Evolutionary conservation across 1,140 invertebrate genomes (phyloP).

Genomic region (Trichoplusia ni): DNA sequence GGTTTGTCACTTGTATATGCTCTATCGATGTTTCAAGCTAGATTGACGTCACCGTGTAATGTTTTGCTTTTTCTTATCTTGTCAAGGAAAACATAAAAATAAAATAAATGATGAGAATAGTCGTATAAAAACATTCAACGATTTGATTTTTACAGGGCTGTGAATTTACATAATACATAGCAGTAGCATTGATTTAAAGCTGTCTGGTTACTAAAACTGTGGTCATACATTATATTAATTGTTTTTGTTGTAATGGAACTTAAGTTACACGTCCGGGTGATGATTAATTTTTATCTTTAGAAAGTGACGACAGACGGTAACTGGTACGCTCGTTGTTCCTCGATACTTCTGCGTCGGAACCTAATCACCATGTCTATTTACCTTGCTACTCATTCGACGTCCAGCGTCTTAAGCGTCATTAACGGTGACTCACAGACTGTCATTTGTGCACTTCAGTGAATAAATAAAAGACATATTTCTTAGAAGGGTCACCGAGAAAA

Average conservation of each 20-base stretch:
- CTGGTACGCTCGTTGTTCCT: conserved; percentile 10
- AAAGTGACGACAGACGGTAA: conserved; percentile 19
- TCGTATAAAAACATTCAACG: neutral
- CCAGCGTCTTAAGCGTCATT: conserved; percentile 61
- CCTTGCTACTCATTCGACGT: conserved; percentile 64
- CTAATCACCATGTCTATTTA: conserved; percentile 39
- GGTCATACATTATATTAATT: conserved; percentile 4
- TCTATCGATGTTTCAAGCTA: neutral
- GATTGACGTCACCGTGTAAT: neutral
- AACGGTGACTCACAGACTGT: conserved; percentile 60
- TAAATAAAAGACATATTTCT: conserved; percentile 59
- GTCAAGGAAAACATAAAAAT: neutral
- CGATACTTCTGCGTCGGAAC: conserved; percentile 9
- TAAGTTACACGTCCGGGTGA: conserved; percentile 13
- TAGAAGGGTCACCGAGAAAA: conserved; percentile 55
- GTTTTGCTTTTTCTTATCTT: neutral
- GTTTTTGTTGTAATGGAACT: conserved; percentile 6
- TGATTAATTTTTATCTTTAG: conserved; percentile 31
- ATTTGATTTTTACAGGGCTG: neutral
- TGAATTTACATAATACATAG: neutral
- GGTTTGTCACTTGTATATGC: neutral
- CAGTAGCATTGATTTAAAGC: neutral
- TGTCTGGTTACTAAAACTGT: conserved; percentile 1
- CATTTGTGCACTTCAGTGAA: conserved; percentile 52
- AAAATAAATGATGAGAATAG: neutral